These are phyloP conservation scores for Heliconius hortense DNA, from an alignment of 2,888 invertebrate genomes.

Conservation along the genomic window DNA sequence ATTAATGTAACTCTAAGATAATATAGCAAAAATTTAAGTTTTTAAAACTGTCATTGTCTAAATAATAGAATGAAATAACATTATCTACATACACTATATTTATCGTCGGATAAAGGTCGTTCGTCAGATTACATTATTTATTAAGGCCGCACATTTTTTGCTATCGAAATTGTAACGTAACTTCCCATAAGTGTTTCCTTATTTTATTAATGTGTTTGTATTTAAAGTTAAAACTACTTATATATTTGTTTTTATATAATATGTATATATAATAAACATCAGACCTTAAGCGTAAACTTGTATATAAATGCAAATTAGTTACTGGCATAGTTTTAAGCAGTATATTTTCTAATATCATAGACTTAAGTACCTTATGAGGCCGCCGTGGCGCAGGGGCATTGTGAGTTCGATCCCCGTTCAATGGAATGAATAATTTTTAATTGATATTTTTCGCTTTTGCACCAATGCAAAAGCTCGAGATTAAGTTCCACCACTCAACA, in stretches of 20 bases:
- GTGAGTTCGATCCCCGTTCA: too few relatives aligned
- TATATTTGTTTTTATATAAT: not conserved
- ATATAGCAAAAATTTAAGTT: not conserved
- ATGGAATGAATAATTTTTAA: too few relatives aligned
- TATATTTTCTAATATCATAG: too few relatives aligned
- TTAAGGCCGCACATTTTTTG: constrained; percentile 19
- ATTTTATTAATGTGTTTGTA: not conserved
- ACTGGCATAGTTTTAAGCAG: too few relatives aligned
- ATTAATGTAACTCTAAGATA: not conserved
- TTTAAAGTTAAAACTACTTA: not conserved
- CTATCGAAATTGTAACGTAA: constrained; percentile 4
- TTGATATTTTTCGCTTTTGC: too few relatives aligned
- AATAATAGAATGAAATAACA: not conserved
- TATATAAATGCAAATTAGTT: too few relatives aligned
- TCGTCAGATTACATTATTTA: constrained; percentile 17
- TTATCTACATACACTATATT: not conserved
- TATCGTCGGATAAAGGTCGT: constrained; percentile 10
- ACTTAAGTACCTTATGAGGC: too few relatives aligned
- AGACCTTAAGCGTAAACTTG: too few relatives aligned
- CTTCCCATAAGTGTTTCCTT: constrained; percentile 15
- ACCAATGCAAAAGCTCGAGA: too few relatives aligned
- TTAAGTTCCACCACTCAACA: too few relatives aligned
- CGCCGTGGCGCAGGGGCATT: too few relatives aligned
- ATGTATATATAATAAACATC: not conserved
- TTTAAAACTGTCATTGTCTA: not conserved